A percentile compares a stretch with the other conserved stretches of the same genome.
These are phyloP conservation scores for Acrocyrtus sp. DNA, from an alignment of 2,888 invertebrate species.

Conservation along the genomic window DNA sequence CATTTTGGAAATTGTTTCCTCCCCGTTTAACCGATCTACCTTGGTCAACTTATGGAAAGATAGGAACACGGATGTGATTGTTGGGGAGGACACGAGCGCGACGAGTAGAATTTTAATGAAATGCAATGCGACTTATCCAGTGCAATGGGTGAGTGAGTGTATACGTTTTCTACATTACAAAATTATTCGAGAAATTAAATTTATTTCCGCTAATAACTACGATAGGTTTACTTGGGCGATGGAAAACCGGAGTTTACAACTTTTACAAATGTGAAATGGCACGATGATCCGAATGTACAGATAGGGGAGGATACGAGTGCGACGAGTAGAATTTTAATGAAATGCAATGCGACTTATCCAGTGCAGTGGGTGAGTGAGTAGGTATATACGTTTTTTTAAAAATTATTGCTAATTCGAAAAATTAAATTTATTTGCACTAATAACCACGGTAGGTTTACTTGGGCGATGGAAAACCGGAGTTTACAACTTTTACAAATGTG, in stretches of 20 bases:
- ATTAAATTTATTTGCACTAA: no score
- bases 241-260: constrained; percentile 52
- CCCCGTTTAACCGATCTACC: constrained; percentile 26
- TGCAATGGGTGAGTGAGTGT: constrained; percentile 41
- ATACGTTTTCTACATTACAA: neutral
- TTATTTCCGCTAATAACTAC: neutral
- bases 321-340: constrained; percentile 45
- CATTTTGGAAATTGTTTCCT: constrained; percentile 43
- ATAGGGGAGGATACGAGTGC: constrained; percentile 46
- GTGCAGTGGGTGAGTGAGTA: constrained; percentile 48
- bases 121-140: constrained; percentile 52
- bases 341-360: constrained; percentile 52
- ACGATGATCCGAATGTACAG: constrained; percentile 25
- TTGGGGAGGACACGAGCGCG: constrained; percentile 45
- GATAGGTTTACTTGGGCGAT: constrained; percentile 36
- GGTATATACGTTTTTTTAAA: neutral
- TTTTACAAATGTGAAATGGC: constrained; percentile 49
- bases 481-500: constrained; percentile 51
- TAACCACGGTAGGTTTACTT: constrained; percentile 33
- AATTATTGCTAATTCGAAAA: neutral
- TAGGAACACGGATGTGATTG: constrained; percentile 39
- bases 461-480: constrained; percentile 47
- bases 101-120: constrained; percentile 48
- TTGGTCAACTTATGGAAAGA: constrained; percentile 28
- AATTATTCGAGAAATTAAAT: neutral